Conservation (phyloP, 1,140 invertebrate species). For the Chrysomallon squamiferum region DNA sequence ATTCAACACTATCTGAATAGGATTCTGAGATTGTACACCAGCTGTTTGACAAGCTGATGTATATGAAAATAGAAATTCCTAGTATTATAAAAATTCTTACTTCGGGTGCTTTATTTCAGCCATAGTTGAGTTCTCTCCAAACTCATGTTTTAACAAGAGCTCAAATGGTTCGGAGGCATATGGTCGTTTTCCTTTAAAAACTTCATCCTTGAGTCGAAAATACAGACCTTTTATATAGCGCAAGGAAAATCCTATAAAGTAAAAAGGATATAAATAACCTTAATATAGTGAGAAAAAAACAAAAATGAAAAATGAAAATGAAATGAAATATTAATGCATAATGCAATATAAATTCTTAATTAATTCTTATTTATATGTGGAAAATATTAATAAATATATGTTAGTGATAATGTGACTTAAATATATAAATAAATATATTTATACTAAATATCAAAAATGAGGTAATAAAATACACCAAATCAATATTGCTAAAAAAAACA, state of each 20-base stretch:
- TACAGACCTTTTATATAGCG: slow-evolving; percentile 78
- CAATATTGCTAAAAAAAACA: too few relatives aligned
- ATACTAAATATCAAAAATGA: too few relatives aligned
- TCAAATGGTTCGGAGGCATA: slow-evolving; percentile 88
- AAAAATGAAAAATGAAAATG: too few relatives aligned
- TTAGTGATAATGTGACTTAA: too few relatives aligned
- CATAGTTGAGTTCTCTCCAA: slow-evolving; percentile 88
- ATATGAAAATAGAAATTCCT: too few relatives aligned
- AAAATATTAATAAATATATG: too few relatives aligned
- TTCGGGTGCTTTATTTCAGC: slow-evolving; percentile 83
- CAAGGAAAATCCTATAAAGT: slow-evolving; percentile 63
- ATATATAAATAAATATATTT: too few relatives aligned
- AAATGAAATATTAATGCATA: neutral
- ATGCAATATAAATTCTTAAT: neutral
- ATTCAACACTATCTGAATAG: too few relatives aligned
- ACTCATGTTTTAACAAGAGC: slow-evolving; percentile 82
- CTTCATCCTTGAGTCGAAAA: slow-evolving; percentile 89
- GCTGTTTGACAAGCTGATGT: too few relatives aligned
- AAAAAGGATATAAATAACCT: slow-evolving; percentile 11
- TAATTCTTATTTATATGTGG: too few relatives aligned
- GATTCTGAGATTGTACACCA: too few relatives aligned
- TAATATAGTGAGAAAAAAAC: neutral
- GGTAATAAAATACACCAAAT: too few relatives aligned
- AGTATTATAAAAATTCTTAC: slow-evolving; percentile 57
- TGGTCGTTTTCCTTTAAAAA: slow-evolving; percentile 86